phyloP scores from a whole-genome alignment of 2,797 vertebrate genomes.

The Melopsittacus undulatus region DNA sequence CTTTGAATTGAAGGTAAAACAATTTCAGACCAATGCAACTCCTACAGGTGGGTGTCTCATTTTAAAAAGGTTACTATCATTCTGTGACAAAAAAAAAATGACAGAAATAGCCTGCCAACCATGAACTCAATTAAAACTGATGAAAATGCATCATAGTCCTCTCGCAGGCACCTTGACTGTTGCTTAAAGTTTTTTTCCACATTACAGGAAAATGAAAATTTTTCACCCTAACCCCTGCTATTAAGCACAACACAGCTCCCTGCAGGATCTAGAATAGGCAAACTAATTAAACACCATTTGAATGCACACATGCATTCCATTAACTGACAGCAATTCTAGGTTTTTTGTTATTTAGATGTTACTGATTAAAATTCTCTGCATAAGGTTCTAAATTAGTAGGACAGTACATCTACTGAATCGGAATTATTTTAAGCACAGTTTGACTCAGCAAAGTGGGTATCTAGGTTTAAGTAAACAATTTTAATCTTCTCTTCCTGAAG shows the following conservation, averaged over 20 bases:
- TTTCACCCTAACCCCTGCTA: not conserved
- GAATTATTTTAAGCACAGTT: constrained; percentile 28
- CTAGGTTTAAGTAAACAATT: not conserved
- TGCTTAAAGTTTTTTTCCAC: not conserved
- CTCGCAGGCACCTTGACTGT: not conserved
- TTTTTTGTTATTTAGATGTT: not conserved
- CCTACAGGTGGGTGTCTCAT: not conserved
- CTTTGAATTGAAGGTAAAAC: not conserved
- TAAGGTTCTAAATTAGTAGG: not conserved
- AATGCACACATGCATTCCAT: not conserved
- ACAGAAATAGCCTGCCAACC: not conserved
- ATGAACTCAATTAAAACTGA: not conserved
- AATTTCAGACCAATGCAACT: not conserved
- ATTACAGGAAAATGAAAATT: not conserved
- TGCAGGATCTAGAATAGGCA: not conserved
- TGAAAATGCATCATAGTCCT: not conserved
- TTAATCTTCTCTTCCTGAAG: not conserved
- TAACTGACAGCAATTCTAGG: not conserved
- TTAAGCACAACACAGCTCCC: not conserved
- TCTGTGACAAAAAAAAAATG: not conserved
- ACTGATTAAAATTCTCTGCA: constrained; percentile 8
- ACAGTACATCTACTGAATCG: not conserved
- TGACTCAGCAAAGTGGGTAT: not conserved
- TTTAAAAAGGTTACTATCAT: not conserved
- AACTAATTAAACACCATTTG: not conserved